Base-by-base conservation (phyloP, 1,140 invertebrate species). In the Bradysia coprophila region DNA sequence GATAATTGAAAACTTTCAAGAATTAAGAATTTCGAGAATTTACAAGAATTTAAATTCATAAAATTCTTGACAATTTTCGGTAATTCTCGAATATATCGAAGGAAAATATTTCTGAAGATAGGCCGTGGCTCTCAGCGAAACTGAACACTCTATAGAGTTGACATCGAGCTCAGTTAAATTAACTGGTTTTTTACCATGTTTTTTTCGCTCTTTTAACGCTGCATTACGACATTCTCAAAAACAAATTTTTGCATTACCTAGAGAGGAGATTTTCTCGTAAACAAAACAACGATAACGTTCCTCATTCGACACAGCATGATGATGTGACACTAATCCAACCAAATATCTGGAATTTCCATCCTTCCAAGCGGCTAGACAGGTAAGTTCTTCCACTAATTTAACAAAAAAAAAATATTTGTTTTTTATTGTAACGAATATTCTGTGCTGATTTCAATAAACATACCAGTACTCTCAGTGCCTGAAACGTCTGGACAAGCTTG, bases 251-350 rank as follows among this genome's bases (percentile, higher is more conserved):
- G 6, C 13, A 28, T 13, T 13, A 28, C 13, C 13, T 28, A 13
- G 6, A 13, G 57, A 49, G 37, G 55, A 59, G 40, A 57, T 76
- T 65, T 81, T 80, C 63, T 89, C 85, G 63, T 85, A 89, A 24
- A 92, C 84, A 66, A 91, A 93, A 68, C 89, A 92, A 45, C 88
- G 70, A 63, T 88, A 93, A 43, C 82, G 74, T 59, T 92, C 88
- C 61, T 92, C 87, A 63, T 89, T 87, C 48, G 81, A 82, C 43
- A 82, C 83, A 31, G 82, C 81, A 62, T 87, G 81, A 55, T 77
- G 78, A 65, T 73, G 71, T 13, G 72, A 68, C 40, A 76, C 65
- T 51, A 75, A 78, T 18, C 85, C 86, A 32, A 90, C 83, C 43
- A 90, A 68, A 61, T 88, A 91, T 34, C 81, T 68, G 41, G 81